Evolutionary conservation across 2,113 vertebrate species (phyloP), one percentile per base, ranked within the genome.

Genomic region (Blennius ocellaris): DNA sequence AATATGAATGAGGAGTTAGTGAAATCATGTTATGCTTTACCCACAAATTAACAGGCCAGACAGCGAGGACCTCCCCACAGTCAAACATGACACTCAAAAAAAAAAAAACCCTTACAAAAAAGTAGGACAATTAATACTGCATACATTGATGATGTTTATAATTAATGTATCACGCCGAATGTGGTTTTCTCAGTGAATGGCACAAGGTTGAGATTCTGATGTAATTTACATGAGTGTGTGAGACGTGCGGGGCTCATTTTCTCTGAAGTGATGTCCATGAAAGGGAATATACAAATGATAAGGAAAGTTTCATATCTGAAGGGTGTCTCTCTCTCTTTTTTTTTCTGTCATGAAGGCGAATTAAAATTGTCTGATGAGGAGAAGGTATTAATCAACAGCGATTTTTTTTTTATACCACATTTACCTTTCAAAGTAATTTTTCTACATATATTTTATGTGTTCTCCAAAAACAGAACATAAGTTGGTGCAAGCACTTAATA

Each of bases 241-340:
- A 83, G 71, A 67, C 66, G 50, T 45, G 66, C 73, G 80, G 56
- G 16, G 72, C 76, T 84, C 70, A 77, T 87, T 85, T 80, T 73
- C 91, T 89, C 85, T 93, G 87, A 91, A 91, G 92, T 87, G 70
- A 55, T 61, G 88, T 68, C 85, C 88, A 90, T 92, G 89, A 93
- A 93, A 93, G 80, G 44, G 93, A 93, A 94, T 93, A 75, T 66
- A 89, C 86, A 84, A 89, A 87, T 81, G 76, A 62, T 60, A 8
- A 30, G 14, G 57, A 80, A 89, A 85, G 68, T 90, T 92, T 85
- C 59, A 54, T 59, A 78, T 87, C 89, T 70, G 81, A 69, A 57
- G 78, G 76, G 65, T 76, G 48, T 73, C 67, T 82, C 36, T 74
- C 68, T 64, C 72, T 62, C 30, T 44, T 45, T 78, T 48, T 75